phyloP scores from a whole-genome alignment of 2,888 invertebrate genomes.

The Neelides folsomi region DNA sequence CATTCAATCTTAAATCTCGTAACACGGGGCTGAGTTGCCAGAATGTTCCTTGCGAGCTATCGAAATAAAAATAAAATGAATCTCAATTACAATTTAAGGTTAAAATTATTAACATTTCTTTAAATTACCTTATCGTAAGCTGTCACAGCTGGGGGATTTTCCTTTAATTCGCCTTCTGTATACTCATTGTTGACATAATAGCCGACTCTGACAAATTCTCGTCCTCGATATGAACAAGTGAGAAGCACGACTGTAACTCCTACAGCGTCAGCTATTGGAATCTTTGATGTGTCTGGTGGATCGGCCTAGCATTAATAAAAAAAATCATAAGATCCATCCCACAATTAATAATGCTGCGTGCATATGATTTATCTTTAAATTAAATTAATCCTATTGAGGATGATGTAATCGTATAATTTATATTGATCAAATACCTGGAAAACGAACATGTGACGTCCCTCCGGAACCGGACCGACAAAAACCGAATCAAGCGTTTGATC shows the following conservation, averaged over 20 bases:
- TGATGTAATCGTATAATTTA: neutral
- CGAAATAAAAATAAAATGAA: neutral
- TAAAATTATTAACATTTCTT: too few species aligned
- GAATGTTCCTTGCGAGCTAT: conserved; percentile 46
- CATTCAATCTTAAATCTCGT: conserved; percentile 96
- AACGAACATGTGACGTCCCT: conserved; percentile 88
- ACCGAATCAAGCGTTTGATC: conserved; percentile 96
- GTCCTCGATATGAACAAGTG: conserved; percentile 81
- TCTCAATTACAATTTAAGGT: neutral
- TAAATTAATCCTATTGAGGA: conserved; percentile 5
- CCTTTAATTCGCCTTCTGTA: conserved; percentile 75
- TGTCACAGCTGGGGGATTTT: conserved; percentile 85
- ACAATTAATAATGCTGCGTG: too few species aligned
- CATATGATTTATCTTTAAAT: too few species aligned
- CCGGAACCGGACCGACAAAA: conserved; percentile 94
- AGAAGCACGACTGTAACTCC: conserved; percentile 94
- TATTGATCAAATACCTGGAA: conserved; percentile 61
- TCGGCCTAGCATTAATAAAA: conserved; percentile 57
- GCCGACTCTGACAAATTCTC: conserved; percentile 93
- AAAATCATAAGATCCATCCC: too few species aligned
- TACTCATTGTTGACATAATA: conserved; percentile 99
- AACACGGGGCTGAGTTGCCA: conserved; percentile 82
- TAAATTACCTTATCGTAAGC: conserved; percentile 89
- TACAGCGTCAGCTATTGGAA: conserved; percentile 91
- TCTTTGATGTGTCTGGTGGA: conserved; percentile 82